phyloP scores from a whole-genome alignment of 64 coral and sea anemone species.

The Stichodactyla mertensii region DNA sequence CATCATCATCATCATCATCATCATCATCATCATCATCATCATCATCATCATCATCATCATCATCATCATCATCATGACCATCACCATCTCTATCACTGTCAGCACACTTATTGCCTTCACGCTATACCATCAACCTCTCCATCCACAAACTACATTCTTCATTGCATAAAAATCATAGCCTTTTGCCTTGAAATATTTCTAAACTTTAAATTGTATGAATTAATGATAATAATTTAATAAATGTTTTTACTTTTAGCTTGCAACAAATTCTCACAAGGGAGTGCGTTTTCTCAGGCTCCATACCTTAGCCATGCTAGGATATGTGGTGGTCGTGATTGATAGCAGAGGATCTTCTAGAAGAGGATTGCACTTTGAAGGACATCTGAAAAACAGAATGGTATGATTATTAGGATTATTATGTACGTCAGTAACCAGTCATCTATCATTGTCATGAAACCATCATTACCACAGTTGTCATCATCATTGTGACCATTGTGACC shows the following conservation, averaged over 20 bases:
- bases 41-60: too few relatives aligned
- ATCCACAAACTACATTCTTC: neutral
- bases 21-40: too few relatives aligned
- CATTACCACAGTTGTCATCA: too few relatives aligned
- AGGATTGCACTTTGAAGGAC: slow-evolving; percentile 79
- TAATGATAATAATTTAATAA: neutral
- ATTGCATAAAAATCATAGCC: neutral
- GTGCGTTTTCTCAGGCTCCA: slow-evolving; percentile 83
- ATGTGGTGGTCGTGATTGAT: slow-evolving; percentile 90
- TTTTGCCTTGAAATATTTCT: too few relatives aligned
- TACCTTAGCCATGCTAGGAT: slow-evolving; percentile 85
- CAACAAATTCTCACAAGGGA: slow-evolving; percentile 88
- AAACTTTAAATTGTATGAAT: neutral
- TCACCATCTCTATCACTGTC: neutral
- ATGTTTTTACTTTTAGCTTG: slow-evolving; percentile 42
- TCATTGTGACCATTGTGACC: too few relatives aligned
- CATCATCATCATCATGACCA: neutral
- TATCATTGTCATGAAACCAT: too few relatives aligned
- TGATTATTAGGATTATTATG: neutral
- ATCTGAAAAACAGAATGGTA: slow-evolving; percentile 83
- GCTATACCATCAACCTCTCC: neutral
- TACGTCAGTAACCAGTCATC: too few relatives aligned
- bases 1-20: too few relatives aligned
- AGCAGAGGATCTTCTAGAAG: slow-evolving; percentile 75
- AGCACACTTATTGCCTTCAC: neutral